Conservation (phyloP, 2,797 vertebrate genomes). For the Gambelia wislizenii region DNA sequence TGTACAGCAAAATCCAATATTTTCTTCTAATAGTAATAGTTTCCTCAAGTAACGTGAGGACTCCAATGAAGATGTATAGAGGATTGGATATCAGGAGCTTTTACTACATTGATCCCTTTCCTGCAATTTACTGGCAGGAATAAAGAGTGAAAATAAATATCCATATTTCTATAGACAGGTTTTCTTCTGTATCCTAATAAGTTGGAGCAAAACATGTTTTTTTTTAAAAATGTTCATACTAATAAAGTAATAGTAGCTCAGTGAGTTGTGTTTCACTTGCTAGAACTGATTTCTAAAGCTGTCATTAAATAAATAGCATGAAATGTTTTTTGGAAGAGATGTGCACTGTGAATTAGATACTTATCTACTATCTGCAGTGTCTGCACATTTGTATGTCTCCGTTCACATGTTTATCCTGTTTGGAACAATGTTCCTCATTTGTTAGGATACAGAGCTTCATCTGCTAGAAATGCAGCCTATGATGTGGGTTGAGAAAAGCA, state of each 20-base stretch:
- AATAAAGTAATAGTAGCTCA: slow-evolving; percentile 5
- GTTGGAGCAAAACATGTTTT: not conserved
- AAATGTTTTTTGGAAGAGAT: slow-evolving; percentile 5
- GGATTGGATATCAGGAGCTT: not conserved
- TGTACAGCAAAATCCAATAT: not conserved
- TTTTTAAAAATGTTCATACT: not conserved
- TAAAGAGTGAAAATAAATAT: slow-evolving; percentile 18
- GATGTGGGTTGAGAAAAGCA: slow-evolving; percentile 54
- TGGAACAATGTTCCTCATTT: not conserved
- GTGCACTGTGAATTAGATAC: not conserved
- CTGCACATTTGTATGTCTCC: not conserved
- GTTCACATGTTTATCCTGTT: not conserved
- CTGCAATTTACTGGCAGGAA: slow-evolving; percentile 2
- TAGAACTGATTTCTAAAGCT: slow-evolving; percentile 11
- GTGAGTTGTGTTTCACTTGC: not conserved
- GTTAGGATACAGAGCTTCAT: slow-evolving; percentile 57
- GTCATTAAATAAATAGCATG: not conserved
- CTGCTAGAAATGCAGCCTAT: slow-evolving; percentile 59
- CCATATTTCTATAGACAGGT: not conserved
- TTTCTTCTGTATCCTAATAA: slow-evolving; percentile 6
- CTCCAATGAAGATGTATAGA: not conserved
- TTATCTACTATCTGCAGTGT: not conserved
- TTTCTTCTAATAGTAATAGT: not conserved
- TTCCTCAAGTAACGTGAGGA: not conserved
- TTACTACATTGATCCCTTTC: not conserved